Evolutionary conservation across 2,888 invertebrate species (phyloP), one percentile per base, ranked within the genome.

Genomic region (Campaea margaritaria): DNA sequence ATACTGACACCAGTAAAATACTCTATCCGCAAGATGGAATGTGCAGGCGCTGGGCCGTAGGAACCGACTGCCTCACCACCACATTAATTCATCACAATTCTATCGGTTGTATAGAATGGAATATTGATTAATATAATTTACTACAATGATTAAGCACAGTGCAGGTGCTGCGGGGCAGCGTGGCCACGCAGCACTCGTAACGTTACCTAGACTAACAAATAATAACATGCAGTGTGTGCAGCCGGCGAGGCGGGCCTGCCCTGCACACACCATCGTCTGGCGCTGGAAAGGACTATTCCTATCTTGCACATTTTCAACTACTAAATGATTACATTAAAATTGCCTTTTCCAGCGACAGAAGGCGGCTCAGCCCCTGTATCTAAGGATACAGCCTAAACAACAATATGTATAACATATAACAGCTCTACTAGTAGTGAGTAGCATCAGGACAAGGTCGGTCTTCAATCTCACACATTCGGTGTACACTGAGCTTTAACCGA

Each of bases 1-100:
- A 91, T 91, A 91, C 91, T 91, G 91, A 89, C 87, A 89, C 89
- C 91, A 91, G 89, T 89, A 88, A 87, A 84, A 85, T 84, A 89
- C 83, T 21, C 21, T 86, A 84, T 85, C 83, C 83, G 75, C 82
- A 76, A 78, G 91, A 85, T 89, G 91, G 91, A 91, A 90, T 89
- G 90, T 89, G 87, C 85, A 78, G 83, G 84, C 69, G 76, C 79
- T 79, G 78, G 31, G 83, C 79, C 75, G 76, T 82, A 21, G 21
- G 21, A 21, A 83, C 79, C 31, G 31, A 73, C 76, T 71, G 78
- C 79, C 81, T 68, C 79, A 79, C 82, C 78, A 81, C 83, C 81
- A 74, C 73, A 70, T 72, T 75, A 82, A 82, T 84, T 89, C 88
- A 88, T 88, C 87, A 87, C 88, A 85, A 85, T 82, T 85, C 84